These are phyloP conservation scores for Pterophyllum scalare DNA, from an alignment of 2,113 vertebrate genomes.

Conservation along the genomic window DNA sequence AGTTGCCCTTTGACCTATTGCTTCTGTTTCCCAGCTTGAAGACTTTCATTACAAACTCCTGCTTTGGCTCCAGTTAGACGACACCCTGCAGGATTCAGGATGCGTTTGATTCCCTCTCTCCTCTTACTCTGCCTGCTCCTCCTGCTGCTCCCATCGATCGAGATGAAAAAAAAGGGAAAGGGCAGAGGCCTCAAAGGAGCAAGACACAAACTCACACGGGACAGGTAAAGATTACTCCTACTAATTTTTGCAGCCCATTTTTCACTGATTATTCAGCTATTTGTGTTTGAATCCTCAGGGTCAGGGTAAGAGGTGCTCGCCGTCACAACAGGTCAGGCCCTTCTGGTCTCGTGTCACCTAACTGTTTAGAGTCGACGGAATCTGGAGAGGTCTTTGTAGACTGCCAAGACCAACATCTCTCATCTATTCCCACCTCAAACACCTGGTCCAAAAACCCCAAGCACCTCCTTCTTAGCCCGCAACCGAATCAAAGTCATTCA, in stretches of 20 bases:
- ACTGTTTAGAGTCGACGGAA: slow-evolving; percentile 86
- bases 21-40: slow-evolving; percentile 37
- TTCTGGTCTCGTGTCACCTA: slow-evolving; percentile 73
- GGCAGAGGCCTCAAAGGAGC: slow-evolving; percentile 66
- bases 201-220: slow-evolving; percentile 50
- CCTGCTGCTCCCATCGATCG: slow-evolving; percentile 80
- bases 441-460: slow-evolving; percentile 87
- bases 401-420: slow-evolving; percentile 88
- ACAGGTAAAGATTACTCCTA: slow-evolving; percentile 49
- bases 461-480: slow-evolving; percentile 92
- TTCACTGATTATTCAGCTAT: not conserved
- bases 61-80: slow-evolving; percentile 43
- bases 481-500: slow-evolving; percentile 84
- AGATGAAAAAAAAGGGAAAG: slow-evolving; percentile 75
- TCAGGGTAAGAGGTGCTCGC: slow-evolving; percentile 59
- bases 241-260: not conserved
- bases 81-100: slow-evolving; percentile 44
- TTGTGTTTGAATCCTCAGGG: slow-evolving; percentile 15
- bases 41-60: slow-evolving; percentile 14
- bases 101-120: slow-evolving; percentile 68
- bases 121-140: slow-evolving; percentile 79
- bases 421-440: slow-evolving; percentile 76
- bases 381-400: slow-evolving; percentile 88
- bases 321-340: slow-evolving; percentile 71
- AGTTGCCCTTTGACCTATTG: slow-evolving; percentile 25